A percentile compares a stretch with the other conserved stretches of the same genome.
Conservation (phyloP, 2,888 invertebrate genomes). For the Tortrix viridana region DNA sequence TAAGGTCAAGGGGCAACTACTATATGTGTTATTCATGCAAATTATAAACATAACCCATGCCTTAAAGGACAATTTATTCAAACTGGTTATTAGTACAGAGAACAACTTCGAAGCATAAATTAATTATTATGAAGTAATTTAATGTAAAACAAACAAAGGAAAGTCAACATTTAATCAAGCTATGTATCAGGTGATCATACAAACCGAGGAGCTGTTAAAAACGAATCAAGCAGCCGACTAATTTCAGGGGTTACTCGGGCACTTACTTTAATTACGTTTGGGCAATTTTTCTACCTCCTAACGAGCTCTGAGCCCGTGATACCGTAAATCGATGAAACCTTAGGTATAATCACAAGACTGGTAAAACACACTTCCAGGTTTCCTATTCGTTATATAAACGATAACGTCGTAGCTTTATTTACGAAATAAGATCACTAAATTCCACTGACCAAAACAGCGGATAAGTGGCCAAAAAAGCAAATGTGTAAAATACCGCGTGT, state of each 20-base stretch:
- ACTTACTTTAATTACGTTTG: slow-evolving; percentile 52
- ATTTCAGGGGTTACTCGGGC: slow-evolving; percentile 40
- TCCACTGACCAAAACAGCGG: too few relatives aligned
- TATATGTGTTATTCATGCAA: slow-evolving; percentile 19
- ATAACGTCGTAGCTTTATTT: too few relatives aligned
- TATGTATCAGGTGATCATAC: slow-evolving; percentile 53
- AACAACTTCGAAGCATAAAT: not conserved
- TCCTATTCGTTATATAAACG: too few relatives aligned
- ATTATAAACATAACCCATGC: not conserved
- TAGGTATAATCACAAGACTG: too few relatives aligned
- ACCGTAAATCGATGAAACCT: slow-evolving; percentile 33
- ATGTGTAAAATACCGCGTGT: not conserved
- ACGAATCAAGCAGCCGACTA: slow-evolving; percentile 55
- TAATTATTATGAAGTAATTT: not conserved
- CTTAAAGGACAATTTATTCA: slow-evolving; percentile 13
- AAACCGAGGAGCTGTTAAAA: slow-evolving; percentile 60
- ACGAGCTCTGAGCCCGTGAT: slow-evolving; percentile 50
- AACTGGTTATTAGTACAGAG: not conserved
- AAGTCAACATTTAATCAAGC: slow-evolving; percentile 15
- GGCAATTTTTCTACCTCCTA: slow-evolving; percentile 49
- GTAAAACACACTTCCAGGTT: too few relatives aligned
- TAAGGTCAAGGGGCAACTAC: slow-evolving; percentile 21
- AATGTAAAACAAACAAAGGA: slow-evolving; percentile 16
- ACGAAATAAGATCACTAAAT: too few relatives aligned
- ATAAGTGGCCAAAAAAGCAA: not conserved